Conservation (phyloP, 1,140 invertebrate species). For the Thaumatotibia leucotreta region DNA sequence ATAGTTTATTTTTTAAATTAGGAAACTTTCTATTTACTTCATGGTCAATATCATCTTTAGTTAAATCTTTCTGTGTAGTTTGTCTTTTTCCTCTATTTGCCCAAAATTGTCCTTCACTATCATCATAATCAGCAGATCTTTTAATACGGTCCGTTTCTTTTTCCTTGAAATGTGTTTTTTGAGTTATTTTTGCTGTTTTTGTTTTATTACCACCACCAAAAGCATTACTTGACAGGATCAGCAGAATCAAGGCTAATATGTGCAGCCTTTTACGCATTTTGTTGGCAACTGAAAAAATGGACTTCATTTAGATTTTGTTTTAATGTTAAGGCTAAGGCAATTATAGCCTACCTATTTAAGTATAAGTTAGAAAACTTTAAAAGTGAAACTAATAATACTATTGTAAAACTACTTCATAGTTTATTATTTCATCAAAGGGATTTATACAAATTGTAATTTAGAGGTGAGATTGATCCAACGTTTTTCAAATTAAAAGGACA, state of each 20-base stretch:
- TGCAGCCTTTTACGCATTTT: constrained; percentile 45
- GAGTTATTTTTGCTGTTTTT: constrained; percentile 30
- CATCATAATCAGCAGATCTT: constrained; percentile 34
- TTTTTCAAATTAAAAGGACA: no score
- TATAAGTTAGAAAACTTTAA: no score
- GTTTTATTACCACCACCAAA: constrained; percentile 44
- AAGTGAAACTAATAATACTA: no score
- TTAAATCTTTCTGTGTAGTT: background rate
- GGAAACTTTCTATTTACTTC: constrained; percentile 20
- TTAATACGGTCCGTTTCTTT: constrained; percentile 42
- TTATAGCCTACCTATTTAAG: no score
- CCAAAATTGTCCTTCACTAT: constrained; percentile 30
- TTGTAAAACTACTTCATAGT: no score
- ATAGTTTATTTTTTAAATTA: constrained; percentile 21
- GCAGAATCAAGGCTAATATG: constrained; percentile 29
- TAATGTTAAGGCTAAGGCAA: no score
- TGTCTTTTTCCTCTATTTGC: constrained; percentile 29
- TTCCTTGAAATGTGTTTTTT: constrained; percentile 33
- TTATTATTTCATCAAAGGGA: no score
- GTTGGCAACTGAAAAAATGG: constrained; percentile 42
- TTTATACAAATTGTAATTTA: no score
- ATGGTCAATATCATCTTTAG: constrained; percentile 5
- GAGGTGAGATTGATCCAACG: no score
- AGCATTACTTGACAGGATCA: constrained; percentile 42
- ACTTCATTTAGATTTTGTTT: no score